Evolutionary conservation across 2,113 vertebrate genomes (phyloP).

Genomic region (Pycnonotus jocosus): DNA sequence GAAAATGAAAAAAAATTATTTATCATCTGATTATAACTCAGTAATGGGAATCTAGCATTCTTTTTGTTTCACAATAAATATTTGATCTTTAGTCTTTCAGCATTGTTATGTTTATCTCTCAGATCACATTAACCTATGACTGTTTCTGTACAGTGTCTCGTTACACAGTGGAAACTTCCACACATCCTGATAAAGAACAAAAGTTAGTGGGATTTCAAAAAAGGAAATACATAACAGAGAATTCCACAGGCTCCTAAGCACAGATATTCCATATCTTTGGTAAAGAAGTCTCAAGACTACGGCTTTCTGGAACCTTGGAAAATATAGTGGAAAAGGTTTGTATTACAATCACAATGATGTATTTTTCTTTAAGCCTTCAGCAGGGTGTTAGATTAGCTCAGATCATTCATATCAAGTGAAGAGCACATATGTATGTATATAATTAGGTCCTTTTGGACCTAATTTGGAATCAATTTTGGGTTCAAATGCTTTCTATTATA

Average conservation of each 20-base stretch:
- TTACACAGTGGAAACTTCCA: neutral
- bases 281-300: neutral
- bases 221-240: neutral
- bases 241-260: neutral
- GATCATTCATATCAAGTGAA: neutral
- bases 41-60: neutral
- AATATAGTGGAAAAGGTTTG: neutral
- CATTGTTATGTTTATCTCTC: neutral
- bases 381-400: neutral
- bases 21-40: neutral
- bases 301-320: neutral
- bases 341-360: neutral
- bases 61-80: neutral
- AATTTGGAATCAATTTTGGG: neutral
- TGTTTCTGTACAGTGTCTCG: neutral
- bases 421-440: neutral
- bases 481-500: neutral
- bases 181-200: neutral
- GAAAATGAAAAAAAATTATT: neutral
- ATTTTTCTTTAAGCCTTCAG: neutral
- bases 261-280: neutral
- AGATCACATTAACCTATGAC: neutral
- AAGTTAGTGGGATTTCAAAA: neutral
- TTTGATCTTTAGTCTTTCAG: neutral
- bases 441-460: neutral